A percentile compares a stretch with the other conserved stretches of the same genome.
Evolutionary conservation across 1,140 invertebrate species (phyloP).

Genomic region (Apis laboriosa): DNA sequence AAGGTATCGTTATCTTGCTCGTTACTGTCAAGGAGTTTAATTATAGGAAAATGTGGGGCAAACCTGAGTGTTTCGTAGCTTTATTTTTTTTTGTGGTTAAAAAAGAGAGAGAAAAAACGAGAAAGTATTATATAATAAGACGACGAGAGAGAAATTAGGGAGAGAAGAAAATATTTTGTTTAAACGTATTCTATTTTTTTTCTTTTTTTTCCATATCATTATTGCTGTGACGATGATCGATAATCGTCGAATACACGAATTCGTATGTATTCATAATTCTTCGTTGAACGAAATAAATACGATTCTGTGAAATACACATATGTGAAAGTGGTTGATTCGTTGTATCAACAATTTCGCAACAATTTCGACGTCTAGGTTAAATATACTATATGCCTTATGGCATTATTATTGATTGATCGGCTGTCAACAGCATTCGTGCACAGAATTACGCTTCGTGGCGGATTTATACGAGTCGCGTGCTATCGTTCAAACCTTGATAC

Average conservation of each 20-base stretch:
- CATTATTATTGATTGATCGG: constrained; percentile 47
- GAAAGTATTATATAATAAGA: too few relatives aligned
- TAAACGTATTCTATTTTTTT: not conserved
- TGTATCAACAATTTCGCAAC: constrained; percentile 7
- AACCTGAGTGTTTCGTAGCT: too few relatives aligned
- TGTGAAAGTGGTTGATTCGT: constrained; percentile 13
- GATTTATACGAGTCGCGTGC: constrained; percentile 38
- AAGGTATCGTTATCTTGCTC: not conserved
- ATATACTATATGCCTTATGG: constrained; percentile 44
- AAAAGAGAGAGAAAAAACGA: too few relatives aligned
- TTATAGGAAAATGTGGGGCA: not conserved
- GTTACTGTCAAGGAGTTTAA: not conserved
- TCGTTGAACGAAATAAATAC: not conserved
- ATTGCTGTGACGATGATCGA: not conserved
- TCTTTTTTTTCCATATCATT: not conserved
- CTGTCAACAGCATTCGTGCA: constrained; percentile 44
- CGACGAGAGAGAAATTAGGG: too few relatives aligned
- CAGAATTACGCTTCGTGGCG: constrained; percentile 20
- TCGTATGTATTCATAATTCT: not conserved
- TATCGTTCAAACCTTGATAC: constrained; percentile 8
- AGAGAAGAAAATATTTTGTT: too few relatives aligned
- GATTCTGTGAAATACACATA: not conserved
- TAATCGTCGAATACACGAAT: not conserved
- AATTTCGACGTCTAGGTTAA: constrained; percentile 17
- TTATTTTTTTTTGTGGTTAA: too few relatives aligned